These are phyloP conservation scores for Drosophila melanica DNA, from an alignment of 1,140 invertebrate genomes.

Conservation along the genomic window DNA sequence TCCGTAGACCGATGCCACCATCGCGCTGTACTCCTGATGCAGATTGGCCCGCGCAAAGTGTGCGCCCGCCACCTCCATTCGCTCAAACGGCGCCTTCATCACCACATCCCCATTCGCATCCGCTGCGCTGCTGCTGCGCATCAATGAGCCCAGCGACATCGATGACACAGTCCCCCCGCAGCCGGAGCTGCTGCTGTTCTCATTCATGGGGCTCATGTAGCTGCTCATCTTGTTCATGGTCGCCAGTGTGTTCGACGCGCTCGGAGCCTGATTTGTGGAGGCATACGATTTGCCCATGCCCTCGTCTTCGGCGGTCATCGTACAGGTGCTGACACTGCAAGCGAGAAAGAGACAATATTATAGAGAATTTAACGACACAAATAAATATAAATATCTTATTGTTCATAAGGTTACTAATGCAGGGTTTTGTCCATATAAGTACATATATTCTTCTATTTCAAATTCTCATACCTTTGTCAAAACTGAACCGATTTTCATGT, in stretches of 20 bases:
- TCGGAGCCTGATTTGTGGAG: constrained; percentile 35
- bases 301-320: constrained; percentile 44
- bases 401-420: no score
- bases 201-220: constrained; percentile 48
- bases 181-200: constrained; percentile 71
- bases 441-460: no score
- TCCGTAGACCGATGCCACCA: constrained; percentile 76
- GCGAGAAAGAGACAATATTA: not conserved
- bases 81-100: constrained; percentile 75
- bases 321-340: constrained; percentile 38
- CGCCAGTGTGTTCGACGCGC: constrained; percentile 37
- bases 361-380: no score
- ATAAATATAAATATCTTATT: no score
- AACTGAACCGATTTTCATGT: no score
- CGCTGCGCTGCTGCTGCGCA: constrained; percentile 38
- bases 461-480: no score
- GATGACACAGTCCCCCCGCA: constrained; percentile 68
- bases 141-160: constrained; percentile 42
- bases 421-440: no score
- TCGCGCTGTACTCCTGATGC: constrained; percentile 78
- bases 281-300: constrained; percentile 40
- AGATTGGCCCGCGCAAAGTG: constrained; percentile 57
- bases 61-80: constrained; percentile 45
- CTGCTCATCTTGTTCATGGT: constrained; percentile 49
- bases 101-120: constrained; percentile 54